Percentiles rank a stretch among this genome's conserved stretches.
Conservation (phyloP, 2,113 vertebrate genomes). For the Lonchura striata region DNA sequence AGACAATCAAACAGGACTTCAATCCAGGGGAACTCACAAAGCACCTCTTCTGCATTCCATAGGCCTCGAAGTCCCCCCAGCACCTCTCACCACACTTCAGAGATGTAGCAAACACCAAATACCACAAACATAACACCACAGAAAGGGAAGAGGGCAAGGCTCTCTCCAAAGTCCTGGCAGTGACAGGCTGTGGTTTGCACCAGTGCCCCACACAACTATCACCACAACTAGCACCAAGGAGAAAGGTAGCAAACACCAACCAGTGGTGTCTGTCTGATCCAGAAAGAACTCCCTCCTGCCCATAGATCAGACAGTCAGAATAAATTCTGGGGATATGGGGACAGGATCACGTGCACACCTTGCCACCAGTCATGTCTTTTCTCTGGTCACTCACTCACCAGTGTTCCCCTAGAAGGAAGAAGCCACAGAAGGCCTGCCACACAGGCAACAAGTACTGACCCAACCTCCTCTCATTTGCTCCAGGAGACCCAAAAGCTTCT, state of each 20-base stretch:
- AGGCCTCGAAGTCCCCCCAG: not conserved
- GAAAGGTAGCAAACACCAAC: not conserved
- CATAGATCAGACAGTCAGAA: not conserved
- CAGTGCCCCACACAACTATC: not conserved
- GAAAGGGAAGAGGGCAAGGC: not conserved
- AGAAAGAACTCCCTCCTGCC: not conserved
- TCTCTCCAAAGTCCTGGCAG: not conserved
- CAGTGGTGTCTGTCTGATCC: not conserved
- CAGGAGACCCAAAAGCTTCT: not conserved
- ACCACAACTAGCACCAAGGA: not conserved
- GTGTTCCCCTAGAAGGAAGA: not conserved
- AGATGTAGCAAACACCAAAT: not conserved
- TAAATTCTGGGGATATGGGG: accelerated
- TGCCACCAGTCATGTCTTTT: not conserved
- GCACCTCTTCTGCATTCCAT: not conserved
- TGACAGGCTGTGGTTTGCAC: not conserved
- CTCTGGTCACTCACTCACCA: not conserved
- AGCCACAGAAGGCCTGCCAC: not conserved
- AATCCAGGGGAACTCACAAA: not conserved
- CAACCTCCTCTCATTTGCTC: not conserved
- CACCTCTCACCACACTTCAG: not conserved
- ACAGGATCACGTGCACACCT: accelerated
- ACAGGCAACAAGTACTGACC: not conserved
- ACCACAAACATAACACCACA: not conserved
- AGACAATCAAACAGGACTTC: not conserved